Evolutionary conservation across 2,888 invertebrate genomes (phyloP).

Genomic region (Gastracanthus pulcherrimus): DNA sequence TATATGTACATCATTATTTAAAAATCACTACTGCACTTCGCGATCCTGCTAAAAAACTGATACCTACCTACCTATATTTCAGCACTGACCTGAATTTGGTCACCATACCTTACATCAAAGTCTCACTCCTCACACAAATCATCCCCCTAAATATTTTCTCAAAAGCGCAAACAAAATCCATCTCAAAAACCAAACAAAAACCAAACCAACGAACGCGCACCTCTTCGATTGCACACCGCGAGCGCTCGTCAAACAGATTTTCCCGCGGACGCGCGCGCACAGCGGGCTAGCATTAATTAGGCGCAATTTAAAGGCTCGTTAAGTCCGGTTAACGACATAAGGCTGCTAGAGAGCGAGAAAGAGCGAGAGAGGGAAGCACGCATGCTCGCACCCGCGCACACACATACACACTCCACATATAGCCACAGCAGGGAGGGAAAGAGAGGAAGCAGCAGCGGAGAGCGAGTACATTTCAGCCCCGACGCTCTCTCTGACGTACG

Average conservation of each 20-base stretch:
- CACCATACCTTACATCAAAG: too few species aligned
- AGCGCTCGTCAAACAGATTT: constrained; percentile 46
- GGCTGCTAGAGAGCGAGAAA: constrained; percentile 6
- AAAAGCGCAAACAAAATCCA: not conserved
- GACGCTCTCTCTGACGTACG: constrained; percentile 48
- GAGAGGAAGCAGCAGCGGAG: not conserved
- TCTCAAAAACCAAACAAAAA: not conserved
- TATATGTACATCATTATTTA: too few species aligned
- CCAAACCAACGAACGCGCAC: not conserved
- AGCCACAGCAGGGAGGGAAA: not conserved
- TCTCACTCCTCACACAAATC: too few species aligned
- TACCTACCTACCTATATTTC: too few species aligned
- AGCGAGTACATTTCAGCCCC: constrained; percentile 12
- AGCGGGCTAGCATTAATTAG: constrained; percentile 55
- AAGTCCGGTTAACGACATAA: constrained; percentile 54
- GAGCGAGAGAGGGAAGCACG: not conserved
- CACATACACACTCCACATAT: not conserved
- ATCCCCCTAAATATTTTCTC: too few species aligned
- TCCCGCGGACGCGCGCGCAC: constrained; percentile 19
- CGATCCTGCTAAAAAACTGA: too few species aligned
- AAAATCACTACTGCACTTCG: too few species aligned
- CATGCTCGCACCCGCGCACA: constrained; percentile 34
- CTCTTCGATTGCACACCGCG: not conserved
- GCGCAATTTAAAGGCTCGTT: constrained; percentile 58
- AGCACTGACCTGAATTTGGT: too few species aligned